Base-by-base conservation (phyloP, 1,140 invertebrate species). In the Tribolium castaneum region DNA sequence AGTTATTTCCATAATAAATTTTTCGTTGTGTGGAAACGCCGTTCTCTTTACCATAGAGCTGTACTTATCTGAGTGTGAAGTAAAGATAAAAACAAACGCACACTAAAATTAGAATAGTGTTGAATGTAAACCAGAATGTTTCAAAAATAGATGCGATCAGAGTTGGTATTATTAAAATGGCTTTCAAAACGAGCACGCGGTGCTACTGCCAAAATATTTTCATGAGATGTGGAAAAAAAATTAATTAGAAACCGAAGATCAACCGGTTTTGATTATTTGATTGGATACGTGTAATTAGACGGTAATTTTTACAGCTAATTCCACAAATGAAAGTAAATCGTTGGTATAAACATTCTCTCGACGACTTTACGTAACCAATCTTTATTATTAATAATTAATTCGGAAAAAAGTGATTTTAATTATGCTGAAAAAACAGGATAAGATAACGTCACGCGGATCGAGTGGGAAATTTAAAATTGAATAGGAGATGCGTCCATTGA, bases 111-210 rank as follows among this genome's bases (percentile, higher is more conserved):
- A 75, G 52, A 75, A 45, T 75, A 49, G 35, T 45, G 74, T 59
- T 75, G 54, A 59, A 75, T 35, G 74, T 75, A 75, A 75, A 75
- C 35, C 52, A 59, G 39, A 49, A 59, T 25, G 39, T 59, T 75
- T 75, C 52, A 54, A 62, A 75, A 75, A 75, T 75, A 75, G 74
- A 75, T 22, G 35, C 74, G 56, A 75, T 75, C 74, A 75, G 59
- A 66, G 74, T 75, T 75, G 74, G 54, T 75, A 59, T 59, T 59
- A 59, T 75, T 39, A 75, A 66, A 75, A 75, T 75, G 74, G 54
- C 52, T 39, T 75, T 75, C 22, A 25, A 49, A 75, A 75, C 25
- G 14, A 59, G 19, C 59, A 35, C 30, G 7, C 59, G 25, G 25
- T 13, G 19, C 56, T 30, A 62, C 56, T 62, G 56, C 59, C 59